Evolutionary conservation across 2,888 invertebrate genomes (phyloP).

Genomic region (Drosophila tanythrix): DNA sequence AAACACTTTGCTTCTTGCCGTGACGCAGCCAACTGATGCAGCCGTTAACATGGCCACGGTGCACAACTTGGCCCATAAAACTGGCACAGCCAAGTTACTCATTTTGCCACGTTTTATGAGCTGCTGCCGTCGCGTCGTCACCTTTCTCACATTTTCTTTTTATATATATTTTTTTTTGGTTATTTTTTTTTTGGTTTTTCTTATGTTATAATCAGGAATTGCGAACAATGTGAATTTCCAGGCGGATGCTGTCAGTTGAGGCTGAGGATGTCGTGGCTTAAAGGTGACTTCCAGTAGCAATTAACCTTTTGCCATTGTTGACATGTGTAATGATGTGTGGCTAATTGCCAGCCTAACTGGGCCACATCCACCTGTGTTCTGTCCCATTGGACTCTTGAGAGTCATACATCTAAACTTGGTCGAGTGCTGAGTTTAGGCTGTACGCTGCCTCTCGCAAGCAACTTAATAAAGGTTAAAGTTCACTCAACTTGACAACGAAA

Average conservation of each 20-base stretch:
- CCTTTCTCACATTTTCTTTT: constrained; percentile 15
- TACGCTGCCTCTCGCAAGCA: constrained; percentile 27
- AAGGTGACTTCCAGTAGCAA: constrained; percentile 54
- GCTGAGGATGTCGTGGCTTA: constrained; percentile 15
- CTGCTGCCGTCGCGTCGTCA: constrained; percentile 17
- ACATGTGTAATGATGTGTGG: constrained; percentile 76
- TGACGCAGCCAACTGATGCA: constrained; percentile 31
- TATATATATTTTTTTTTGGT: constrained; percentile 5
- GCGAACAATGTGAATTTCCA: constrained; percentile 30
- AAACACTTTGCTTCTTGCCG: constrained; percentile 6
- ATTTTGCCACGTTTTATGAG: constrained; percentile 52
- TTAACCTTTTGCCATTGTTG: constrained; percentile 77
- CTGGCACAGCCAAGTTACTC: constrained; percentile 49
- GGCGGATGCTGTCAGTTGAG: constrained; percentile 4
- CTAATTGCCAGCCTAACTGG: constrained; percentile 64
- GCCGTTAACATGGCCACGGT: constrained; percentile 38
- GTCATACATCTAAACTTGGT: constrained; percentile 28
- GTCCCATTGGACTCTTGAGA: constrained; percentile 32
- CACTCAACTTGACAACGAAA: constrained; percentile 26
- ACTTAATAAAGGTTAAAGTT: constrained; percentile 60
- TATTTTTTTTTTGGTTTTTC: neutral
- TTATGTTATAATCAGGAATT: neutral
- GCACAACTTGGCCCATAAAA: constrained; percentile 52
- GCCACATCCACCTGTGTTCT: constrained; percentile 23
- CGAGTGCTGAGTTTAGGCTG: neutral